Conservation (phyloP, 2,797 vertebrate species). For the Brotula barbata region DNA sequence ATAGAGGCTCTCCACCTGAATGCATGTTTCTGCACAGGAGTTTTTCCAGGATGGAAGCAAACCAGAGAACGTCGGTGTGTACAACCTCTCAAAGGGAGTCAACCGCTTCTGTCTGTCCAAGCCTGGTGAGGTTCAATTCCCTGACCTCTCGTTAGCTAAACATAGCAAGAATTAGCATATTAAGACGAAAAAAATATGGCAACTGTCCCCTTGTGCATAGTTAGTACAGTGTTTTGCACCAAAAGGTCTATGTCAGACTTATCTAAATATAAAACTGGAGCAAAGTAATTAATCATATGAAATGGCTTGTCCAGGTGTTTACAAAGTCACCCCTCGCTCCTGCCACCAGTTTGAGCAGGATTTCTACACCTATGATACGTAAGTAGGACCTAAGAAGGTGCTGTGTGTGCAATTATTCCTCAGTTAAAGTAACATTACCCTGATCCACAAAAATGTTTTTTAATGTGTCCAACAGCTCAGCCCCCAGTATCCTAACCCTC, state of each 20-base stretch:
- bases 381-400: constrained; percentile 60
- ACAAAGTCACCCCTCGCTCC: constrained; percentile 97
- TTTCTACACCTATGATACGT: constrained; percentile 98
- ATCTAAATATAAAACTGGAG: constrained; percentile 57
- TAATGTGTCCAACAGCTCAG: constrained; percentile 79
- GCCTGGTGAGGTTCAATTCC: constrained; percentile 82
- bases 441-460: neutral
- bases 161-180: constrained; percentile 51
- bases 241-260: constrained; percentile 47
- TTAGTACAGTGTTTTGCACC: constrained; percentile 32
- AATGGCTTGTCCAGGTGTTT: constrained; percentile 84
- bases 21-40: constrained; percentile 79
- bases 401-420: neutral
- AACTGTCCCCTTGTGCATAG: constrained; percentile 37
- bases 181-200: constrained; percentile 24
- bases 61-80: constrained; percentile 96
- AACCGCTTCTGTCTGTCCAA: constrained; percentile 99
- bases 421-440: neutral
- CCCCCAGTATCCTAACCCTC: constrained; percentile 93
- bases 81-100: constrained; percentile 96
- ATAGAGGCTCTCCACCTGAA: neutral
- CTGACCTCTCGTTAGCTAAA: constrained; percentile 54
- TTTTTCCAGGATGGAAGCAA: constrained; percentile 98
- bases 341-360: constrained; percentile 98
- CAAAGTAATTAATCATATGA: constrained; percentile 61